phyloP scores from a whole-genome alignment of 2,888 invertebrate species.

The Onchidella celtica region DNA sequence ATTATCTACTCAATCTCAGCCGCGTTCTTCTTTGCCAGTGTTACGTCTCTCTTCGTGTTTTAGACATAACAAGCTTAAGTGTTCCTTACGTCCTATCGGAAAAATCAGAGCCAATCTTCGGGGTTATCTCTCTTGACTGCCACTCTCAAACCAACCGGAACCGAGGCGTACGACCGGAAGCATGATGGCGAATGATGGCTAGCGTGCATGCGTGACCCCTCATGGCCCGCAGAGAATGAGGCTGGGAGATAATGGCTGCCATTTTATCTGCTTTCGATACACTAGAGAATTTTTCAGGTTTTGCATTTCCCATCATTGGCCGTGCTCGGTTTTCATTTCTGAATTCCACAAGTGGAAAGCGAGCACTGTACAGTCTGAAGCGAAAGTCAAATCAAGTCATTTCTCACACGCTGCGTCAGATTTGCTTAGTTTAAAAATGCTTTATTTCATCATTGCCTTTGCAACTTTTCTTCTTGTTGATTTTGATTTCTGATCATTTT shows the following conservation, averaged over 20 bases:
- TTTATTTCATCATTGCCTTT: too few relatives aligned
- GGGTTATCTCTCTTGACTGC: not conserved
- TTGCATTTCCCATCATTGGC: not conserved
- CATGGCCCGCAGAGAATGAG: constrained; percentile 22
- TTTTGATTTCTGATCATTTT: too few relatives aligned
- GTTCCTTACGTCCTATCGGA: not conserved
- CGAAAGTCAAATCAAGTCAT: too few relatives aligned
- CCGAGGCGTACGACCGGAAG: constrained; percentile 23
- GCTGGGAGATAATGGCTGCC: not conserved
- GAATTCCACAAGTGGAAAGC: too few relatives aligned
- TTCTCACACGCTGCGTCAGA: too few relatives aligned
- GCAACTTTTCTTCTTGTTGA: too few relatives aligned
- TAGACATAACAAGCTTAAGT: not conserved
- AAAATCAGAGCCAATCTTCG: not conserved
- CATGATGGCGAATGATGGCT: constrained; percentile 6
- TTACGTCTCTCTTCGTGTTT: too few relatives aligned
- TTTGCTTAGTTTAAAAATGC: too few relatives aligned
- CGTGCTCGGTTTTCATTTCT: too few relatives aligned
- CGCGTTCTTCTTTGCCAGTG: too few relatives aligned
- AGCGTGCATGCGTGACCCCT: constrained; percentile 37
- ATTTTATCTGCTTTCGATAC: not conserved
- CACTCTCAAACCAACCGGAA: constrained; percentile 32
- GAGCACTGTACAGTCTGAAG: too few relatives aligned
- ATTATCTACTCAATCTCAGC: too few relatives aligned
- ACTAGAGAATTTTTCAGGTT: not conserved